Base-by-base conservation (phyloP, 2,113 vertebrate species). In the Piliocolobus tephrosceles region DNA sequence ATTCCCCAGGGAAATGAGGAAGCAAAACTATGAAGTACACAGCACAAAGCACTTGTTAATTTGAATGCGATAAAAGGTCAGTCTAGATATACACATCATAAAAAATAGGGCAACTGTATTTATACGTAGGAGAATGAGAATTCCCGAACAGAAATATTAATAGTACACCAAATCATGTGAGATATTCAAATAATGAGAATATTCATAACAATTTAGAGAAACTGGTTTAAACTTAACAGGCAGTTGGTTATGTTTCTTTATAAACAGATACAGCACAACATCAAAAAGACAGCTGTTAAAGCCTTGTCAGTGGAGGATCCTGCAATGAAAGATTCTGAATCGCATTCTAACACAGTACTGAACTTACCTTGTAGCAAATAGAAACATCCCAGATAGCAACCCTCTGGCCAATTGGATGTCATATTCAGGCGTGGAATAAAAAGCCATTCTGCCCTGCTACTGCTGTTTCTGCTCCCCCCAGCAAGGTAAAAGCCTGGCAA, bases 361-460 rank as follows among this genome's bases (percentile, higher is more conserved):
- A 43, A 75, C 95, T 98, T 99, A 99, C 99, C 98, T 99, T 96
- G 97, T 66, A 18, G 98, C 98, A 97, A 99, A 98, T 89, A 98
- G 97, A 91, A 99, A 98, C 89, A 99, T 98, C 94, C 95, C 98
- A 85, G 98, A 98, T 88, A 99, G 98, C 93, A 99, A 94, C 25
- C 98, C 97, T 8, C 98, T 98, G 0, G 98, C 98, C 89, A 99
- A 88, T 92, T 98, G 96, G 72, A 98, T 75, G 27, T 97, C 98
- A 91, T 94, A 88, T 61, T 99, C 98, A 3, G 99, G 98, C 0
- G 97, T 73, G 38, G 98, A 98, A 82, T 98, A 98, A 72, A 99
- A 95, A 2, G 98, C 98, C 66, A 98, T 97, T 4, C 99, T 96
- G 11, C 97, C 97, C 66, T 94, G 79, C 35, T 97, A 97, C 73